Evolutionary conservation across 2,113 vertebrate species (phyloP).

Genomic region (Lota lota): DNA sequence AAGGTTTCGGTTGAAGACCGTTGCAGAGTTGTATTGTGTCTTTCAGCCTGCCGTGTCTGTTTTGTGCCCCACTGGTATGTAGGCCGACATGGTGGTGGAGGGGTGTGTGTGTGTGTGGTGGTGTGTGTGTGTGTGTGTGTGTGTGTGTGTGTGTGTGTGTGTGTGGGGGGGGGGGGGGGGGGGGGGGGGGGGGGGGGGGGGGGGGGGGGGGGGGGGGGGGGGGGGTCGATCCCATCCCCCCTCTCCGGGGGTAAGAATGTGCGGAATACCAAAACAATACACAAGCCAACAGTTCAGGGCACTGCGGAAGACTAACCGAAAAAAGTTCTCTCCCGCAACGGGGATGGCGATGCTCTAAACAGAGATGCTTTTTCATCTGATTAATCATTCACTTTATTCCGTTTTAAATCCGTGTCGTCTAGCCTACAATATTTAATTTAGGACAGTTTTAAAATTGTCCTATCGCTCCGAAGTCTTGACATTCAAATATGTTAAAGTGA

Average conservation of each 20-base stretch:
- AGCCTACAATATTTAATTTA: background rate
- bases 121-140: too few relatives aligned
- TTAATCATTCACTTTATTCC: background rate
- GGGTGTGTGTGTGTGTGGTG: too few relatives aligned
- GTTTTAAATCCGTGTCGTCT: background rate
- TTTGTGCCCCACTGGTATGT: slow-evolving; percentile 57
- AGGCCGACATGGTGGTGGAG: slow-evolving; percentile 49
- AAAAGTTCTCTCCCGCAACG: background rate
- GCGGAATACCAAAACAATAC: slow-evolving; percentile 45
- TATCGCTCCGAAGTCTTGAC: background rate
- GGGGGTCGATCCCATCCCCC: slow-evolving; percentile 52
- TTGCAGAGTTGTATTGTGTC: slow-evolving; percentile 25
- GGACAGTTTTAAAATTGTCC: background rate
- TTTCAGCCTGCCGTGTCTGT: slow-evolving; percentile 27
- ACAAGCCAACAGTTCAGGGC: slow-evolving; percentile 1
- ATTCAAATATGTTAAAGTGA: too few relatives aligned
- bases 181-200: too few relatives aligned
- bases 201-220: slow-evolving; percentile 11
- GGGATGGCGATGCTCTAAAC: too few relatives aligned
- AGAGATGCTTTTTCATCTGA: background rate
- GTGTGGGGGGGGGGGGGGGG: too few relatives aligned
- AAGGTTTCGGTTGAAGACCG: slow-evolving; percentile 14
- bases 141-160: too few relatives aligned
- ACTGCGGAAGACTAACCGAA: background rate
- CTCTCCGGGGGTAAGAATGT: slow-evolving; percentile 63